These are phyloP conservation scores for Chaetodon trifascialis DNA, from an alignment of 2,113 vertebrate species.

Conservation along the genomic window DNA sequence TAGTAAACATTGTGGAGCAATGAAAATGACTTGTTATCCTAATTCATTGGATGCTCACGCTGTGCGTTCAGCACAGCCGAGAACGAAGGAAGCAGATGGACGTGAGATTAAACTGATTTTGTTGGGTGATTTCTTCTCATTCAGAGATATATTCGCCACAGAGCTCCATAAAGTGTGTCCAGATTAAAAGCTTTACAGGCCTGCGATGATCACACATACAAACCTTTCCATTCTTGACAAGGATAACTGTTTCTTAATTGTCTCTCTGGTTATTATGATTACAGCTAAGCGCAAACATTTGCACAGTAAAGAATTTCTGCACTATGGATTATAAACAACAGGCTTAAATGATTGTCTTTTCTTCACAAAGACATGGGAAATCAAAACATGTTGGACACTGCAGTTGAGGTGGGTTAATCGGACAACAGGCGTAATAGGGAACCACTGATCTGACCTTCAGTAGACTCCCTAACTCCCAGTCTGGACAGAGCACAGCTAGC, in stretches of 20 bases:
- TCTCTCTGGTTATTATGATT: conserved; percentile 22
- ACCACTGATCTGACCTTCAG: conserved; percentile 37
- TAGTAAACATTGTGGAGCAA: conserved; percentile 85
- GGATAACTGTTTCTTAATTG: conserved; percentile 24
- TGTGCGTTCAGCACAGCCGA: conserved; percentile 58
- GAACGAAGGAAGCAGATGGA: conserved; percentile 70
- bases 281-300: conserved; percentile 30
- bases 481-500: conserved; percentile 19
- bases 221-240: conserved; percentile 12
- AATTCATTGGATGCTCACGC: conserved; percentile 81
- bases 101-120: conserved; percentile 66
- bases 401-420: neutral
- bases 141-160: conserved; percentile 43
- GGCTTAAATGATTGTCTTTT: neutral
- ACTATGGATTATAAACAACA: conserved; percentile 3
- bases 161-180: conserved; percentile 33
- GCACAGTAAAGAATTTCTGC: neutral
- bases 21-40: conserved; percentile 85
- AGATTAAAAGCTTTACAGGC: conserved; percentile 50
- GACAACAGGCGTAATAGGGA: conserved; percentile 9
- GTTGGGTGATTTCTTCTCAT: conserved; percentile 61
- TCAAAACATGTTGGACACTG: neutral
- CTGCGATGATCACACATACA: conserved; percentile 25
- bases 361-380: conserved; percentile 19
- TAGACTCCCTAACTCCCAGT: neutral